These are phyloP conservation scores for Hedya salicella DNA, from an alignment of 2,888 invertebrate species.

Conservation along the genomic window DNA sequence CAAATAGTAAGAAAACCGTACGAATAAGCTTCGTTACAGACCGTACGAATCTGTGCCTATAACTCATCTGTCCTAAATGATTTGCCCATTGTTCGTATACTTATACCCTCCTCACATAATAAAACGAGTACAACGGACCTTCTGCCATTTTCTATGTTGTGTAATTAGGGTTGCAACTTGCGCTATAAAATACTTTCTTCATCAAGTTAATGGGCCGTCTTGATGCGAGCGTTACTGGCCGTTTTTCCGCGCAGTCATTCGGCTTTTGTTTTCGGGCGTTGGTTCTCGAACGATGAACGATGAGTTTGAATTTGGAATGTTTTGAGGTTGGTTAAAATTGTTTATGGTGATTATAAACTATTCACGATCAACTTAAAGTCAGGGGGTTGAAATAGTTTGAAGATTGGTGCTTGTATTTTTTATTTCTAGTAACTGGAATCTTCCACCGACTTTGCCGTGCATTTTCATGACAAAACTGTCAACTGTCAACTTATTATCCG, in stretches of 20 bases:
- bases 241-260: constrained; percentile 61
- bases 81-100: background rate
- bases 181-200: constrained; percentile 70
- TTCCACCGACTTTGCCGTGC: too few species aligned
- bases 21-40: too few species aligned
- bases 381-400: too few species aligned
- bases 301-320: constrained; percentile 30
- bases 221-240: constrained; percentile 57
- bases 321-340: background rate
- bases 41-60: too few species aligned
- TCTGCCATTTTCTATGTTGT: constrained; percentile 33
- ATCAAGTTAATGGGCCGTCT: constrained; percentile 68
- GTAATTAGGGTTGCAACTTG: constrained; percentile 43
- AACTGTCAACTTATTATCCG: too few species aligned
- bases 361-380: background rate
- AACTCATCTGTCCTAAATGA: background rate
- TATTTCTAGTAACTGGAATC: too few species aligned
- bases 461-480: too few species aligned
- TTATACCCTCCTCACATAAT: background rate
- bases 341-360: background rate
- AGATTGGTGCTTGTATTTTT: too few species aligned
- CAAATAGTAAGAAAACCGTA: too few species aligned
- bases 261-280: constrained; percentile 49
- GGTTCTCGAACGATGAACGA: constrained; percentile 27
- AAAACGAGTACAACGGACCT: background rate